Base-by-base conservation (phyloP, 2,797 vertebrate species). In the Stomatorhinus walkeri region DNA sequence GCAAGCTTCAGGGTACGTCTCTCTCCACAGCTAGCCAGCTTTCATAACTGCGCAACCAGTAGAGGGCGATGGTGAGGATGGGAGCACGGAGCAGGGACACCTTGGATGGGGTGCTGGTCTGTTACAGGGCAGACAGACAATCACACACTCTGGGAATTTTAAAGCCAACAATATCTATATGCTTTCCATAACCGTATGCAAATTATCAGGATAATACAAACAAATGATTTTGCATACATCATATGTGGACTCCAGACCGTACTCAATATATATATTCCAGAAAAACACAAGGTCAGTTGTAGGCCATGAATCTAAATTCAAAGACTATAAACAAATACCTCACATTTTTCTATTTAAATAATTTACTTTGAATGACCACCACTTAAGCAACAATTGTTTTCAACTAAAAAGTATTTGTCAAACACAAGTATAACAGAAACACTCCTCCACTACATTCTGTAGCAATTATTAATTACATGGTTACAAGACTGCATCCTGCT, bases 1-100 rank as follows among this genome's bases (percentile, higher is more conserved):
- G 95, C 91, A 96, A 96, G 90, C 92, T 96, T 48, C 94, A 96
- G 94, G 94, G 95, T 95, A 88, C 81, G 87, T 19, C 8, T 9
- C 5, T 51, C 4, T 46, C 16, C 56, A 88, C 46, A 36, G 51
- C 0, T 59, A 24, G 36, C 16, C 87, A 36, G 24, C 49, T 56
- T 54, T 86, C 49, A 32, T 46, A 43, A 46, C 40, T 46, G 81
- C 22, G 1, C 4, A 49, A 2, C 48, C 81, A 51, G 22, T 85
- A 46, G 40, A 10, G 76, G 28, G 16, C 8, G 2, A 4, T 40
- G 3, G 36, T n/a, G 76, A 81, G 7, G 40, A 43, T n/a, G 40
- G 40, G 19, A 46, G 36, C 76, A 81, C 40, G 22, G 16, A 40
- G 72, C 72, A 43, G 36, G 72, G 72, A 43, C 72, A 79, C 72